phyloP scores from a whole-genome alignment of 2,888 invertebrate species.

The Endotricha flammealis region DNA sequence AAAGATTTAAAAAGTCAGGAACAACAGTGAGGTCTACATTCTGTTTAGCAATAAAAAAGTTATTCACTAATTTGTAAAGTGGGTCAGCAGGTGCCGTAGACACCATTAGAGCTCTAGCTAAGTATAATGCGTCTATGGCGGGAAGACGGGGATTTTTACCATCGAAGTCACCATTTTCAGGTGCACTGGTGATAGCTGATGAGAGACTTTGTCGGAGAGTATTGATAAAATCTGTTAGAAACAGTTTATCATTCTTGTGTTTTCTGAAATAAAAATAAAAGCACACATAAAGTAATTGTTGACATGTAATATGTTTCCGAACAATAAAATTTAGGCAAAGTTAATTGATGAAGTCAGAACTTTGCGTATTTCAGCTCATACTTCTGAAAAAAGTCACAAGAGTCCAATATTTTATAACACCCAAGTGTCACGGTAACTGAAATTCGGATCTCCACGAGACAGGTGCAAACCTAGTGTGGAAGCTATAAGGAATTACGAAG shows the following conservation, averaged over 20 bases:
- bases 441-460: too few species aligned
- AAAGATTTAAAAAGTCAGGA: conserved; percentile 92
- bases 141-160: conserved; percentile 71
- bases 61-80: conserved; percentile 87
- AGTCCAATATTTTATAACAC: too few species aligned
- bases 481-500: too few species aligned
- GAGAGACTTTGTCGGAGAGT: conserved; percentile 81
- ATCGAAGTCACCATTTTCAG: conserved; percentile 23
- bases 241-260: conserved; percentile 80
- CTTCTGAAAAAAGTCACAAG: too few species aligned
- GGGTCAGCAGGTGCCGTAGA: conserved; percentile 86
- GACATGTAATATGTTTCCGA: too few species aligned
- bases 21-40: conserved; percentile 86
- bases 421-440: too few species aligned
- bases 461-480: too few species aligned
- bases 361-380: too few species aligned
- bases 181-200: conserved; percentile 37
- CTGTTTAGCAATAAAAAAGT: conserved; percentile 87
- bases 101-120: conserved; percentile 83
- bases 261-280: conserved; percentile 37
- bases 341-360: too few species aligned
- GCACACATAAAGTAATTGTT: too few species aligned
- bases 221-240: conserved; percentile 83
- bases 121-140: conserved; percentile 81
- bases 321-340: too few species aligned